phyloP scores from a whole-genome alignment of 2,797 vertebrate genomes.

The Brachymystax lenok region DNA sequence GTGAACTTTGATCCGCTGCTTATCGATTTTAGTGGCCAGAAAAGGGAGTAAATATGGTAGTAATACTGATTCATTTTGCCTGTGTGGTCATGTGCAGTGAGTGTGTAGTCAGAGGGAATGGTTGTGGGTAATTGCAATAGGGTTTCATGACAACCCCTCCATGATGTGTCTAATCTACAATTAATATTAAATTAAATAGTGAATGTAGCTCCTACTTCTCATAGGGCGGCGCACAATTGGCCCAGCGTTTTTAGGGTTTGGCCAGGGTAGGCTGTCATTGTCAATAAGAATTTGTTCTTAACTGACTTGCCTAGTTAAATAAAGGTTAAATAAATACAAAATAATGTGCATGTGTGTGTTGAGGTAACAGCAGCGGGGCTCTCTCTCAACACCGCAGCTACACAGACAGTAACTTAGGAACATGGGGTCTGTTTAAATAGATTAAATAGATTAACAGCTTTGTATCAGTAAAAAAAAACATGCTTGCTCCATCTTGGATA shows the following conservation, averaged over 20 bases:
- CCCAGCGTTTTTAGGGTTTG: too few species aligned
- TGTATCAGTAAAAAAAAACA: too few species aligned
- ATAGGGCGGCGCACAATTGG: background rate
- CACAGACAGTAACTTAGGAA: conserved; percentile 18
- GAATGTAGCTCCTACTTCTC: background rate
- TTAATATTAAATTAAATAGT: background rate
- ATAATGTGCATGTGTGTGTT: background rate
- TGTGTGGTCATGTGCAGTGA: background rate
- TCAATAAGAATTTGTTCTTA: too few species aligned
- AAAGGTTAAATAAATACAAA: too few species aligned
- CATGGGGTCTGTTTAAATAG: too few species aligned
- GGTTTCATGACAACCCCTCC: background rate
- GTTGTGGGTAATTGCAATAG: background rate
- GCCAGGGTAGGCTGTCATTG: too few species aligned
- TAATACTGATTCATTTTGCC: background rate
- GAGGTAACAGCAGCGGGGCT: background rate
- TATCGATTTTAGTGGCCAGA: background rate
- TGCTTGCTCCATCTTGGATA: too few species aligned
- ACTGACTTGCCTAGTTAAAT: too few species aligned
- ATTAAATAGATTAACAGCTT: too few species aligned
- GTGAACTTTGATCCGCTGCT: background rate
- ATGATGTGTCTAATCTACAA: background rate
- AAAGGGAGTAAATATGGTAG: background rate
- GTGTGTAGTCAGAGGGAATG: background rate
- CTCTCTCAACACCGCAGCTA: conserved; percentile 5